A percentile compares a stretch with the other conserved stretches of the same genome.
Evolutionary conservation across 2,113 vertebrate species (phyloP).

Genomic region (Serilophus lunatus): DNA sequence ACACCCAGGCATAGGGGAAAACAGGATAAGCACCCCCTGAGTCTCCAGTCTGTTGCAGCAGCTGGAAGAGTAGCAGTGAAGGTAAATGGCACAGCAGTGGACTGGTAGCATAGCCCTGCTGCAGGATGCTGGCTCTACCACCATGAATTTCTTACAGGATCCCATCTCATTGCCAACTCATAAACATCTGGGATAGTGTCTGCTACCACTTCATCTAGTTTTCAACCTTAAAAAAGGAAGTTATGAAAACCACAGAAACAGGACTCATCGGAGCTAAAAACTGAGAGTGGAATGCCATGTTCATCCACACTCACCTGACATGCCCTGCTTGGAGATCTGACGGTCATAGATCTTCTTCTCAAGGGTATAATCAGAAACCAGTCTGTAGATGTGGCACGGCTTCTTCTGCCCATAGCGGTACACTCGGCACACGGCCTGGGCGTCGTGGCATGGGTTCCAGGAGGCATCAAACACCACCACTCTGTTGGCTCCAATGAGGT

Average conservation of each 20-base stretch:
- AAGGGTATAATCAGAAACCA: slow-evolving; percentile 95
- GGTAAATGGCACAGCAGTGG: neutral
- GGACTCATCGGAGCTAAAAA: neutral
- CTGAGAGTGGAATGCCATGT: neutral
- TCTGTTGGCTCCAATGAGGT: slow-evolving; percentile 95
- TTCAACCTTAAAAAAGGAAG: neutral
- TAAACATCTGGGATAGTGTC: neutral
- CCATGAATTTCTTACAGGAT: neutral
- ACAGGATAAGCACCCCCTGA: neutral
- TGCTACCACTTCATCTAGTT: neutral
- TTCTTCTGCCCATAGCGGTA: slow-evolving; percentile 98
- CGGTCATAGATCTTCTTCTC: slow-evolving; percentile 99
- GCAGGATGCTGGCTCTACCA: neutral
- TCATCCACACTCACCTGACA: slow-evolving; percentile 84
- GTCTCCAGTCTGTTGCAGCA: neutral
- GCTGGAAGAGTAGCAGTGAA: neutral
- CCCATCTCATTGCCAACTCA: neutral
- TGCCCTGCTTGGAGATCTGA: slow-evolving; percentile 98
- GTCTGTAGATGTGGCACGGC: slow-evolving; percentile 92
- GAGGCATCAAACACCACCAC: slow-evolving; percentile 98
- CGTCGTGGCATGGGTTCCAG: slow-evolving; percentile 98
- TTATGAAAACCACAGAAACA: neutral
- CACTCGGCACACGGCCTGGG: slow-evolving; percentile 95
- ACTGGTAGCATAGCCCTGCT: neutral
- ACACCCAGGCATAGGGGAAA: neutral